These are phyloP conservation scores for Muschampia plurimacula DNA, from an alignment of 2,888 invertebrate genomes.

Conservation along the genomic window DNA sequence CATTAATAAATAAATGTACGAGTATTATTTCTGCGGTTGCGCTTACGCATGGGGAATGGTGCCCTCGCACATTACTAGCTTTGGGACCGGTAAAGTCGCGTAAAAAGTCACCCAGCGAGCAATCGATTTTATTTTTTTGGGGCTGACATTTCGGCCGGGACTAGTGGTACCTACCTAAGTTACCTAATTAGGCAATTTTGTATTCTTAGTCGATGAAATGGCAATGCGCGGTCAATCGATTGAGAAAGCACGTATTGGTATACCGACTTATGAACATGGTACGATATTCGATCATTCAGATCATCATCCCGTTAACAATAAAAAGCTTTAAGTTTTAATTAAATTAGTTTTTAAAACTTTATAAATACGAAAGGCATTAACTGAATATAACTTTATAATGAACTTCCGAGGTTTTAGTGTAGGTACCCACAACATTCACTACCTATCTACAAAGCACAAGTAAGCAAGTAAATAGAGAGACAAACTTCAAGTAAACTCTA, in stretches of 20 bases:
- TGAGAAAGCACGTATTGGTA: conserved; percentile 11
- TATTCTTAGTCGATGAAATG: conserved; percentile 5
- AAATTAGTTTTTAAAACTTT: too few species aligned
- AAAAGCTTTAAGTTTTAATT: too few species aligned
- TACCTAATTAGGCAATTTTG: conserved; percentile 37
- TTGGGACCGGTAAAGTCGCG: conserved; percentile 52
- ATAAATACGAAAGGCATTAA: too few species aligned
- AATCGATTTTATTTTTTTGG: conserved; percentile 64
- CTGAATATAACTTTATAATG: too few species aligned
- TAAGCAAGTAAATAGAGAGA: too few species aligned
- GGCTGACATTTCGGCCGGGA: conserved; percentile 61
- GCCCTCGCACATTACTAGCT: conserved; percentile 64
- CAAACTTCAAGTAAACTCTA: background rate
- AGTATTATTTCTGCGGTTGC: conserved; percentile 52
- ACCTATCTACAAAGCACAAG: too few species aligned
- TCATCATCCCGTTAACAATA: conserved; percentile 1
- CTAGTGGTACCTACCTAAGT: conserved; percentile 48
- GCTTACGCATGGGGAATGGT: conserved; percentile 61
- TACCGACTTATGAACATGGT: conserved; percentile 10
- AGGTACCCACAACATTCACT: too few species aligned
- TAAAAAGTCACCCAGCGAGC: conserved; percentile 60
- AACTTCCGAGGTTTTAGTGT: too few species aligned
- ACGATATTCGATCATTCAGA: conserved; percentile 14
- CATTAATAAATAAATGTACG: conserved; percentile 62
- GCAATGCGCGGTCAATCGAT: conserved; percentile 20